Percentiles rank a stretch among this genome's conserved stretches.
phyloP scores from a whole-genome alignment of 2,797 vertebrate genomes.

The Tadarida brasiliensis region DNA sequence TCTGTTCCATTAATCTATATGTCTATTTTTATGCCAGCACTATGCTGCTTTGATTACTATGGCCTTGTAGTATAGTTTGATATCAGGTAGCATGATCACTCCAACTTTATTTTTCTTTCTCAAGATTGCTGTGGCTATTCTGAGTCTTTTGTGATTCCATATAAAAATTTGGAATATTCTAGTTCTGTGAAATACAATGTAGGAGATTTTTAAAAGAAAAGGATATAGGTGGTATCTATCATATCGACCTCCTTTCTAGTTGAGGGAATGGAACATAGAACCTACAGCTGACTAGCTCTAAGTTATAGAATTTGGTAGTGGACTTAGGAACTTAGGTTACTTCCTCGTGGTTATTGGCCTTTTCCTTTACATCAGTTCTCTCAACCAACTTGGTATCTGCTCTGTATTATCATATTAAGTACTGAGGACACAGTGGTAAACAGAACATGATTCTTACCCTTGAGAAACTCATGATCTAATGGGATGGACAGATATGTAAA shows the following conservation, averaged over 20 bases:
- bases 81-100: background rate
- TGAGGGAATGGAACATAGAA: background rate
- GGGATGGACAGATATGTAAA: background rate
- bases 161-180: background rate
- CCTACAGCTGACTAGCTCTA: background rate
- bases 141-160: background rate
- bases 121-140: background rate
- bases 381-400: background rate
- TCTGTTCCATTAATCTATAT: background rate
- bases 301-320: background rate
- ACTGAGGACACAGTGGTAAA: slow-evolving; percentile 7
- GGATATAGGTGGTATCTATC: background rate
- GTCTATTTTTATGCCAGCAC: background rate
- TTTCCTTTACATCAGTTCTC: slow-evolving; percentile 18
- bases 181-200: background rate
- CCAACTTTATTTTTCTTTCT: background rate
- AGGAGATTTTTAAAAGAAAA: background rate
- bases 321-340: background rate
- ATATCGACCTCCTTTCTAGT: background rate
- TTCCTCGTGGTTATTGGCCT: background rate
- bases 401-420: background rate
- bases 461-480: slow-evolving; percentile 31
- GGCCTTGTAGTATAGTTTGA: background rate
- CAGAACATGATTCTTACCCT: background rate
- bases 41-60: background rate